Percentiles rank a stretch among this genome's conserved stretches.
Evolutionary conservation across 2,113 vertebrate species (phyloP).

Genomic region (Hyperopisus bebe): DNA sequence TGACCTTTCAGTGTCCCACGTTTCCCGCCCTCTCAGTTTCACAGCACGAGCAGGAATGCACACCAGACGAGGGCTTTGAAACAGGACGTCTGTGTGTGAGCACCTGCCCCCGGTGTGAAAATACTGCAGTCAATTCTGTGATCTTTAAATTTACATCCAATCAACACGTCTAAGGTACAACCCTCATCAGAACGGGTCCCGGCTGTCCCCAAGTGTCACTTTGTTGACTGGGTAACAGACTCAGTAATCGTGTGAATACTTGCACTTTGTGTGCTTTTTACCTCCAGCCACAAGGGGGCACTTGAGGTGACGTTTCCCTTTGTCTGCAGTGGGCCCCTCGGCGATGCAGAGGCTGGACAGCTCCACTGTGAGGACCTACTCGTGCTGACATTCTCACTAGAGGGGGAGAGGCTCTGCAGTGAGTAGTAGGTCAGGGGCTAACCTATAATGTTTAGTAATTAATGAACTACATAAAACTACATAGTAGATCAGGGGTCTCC

Average conservation of each 20-base stretch:
- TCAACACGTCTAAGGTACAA: neutral
- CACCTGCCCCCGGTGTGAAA: constrained; percentile 14
- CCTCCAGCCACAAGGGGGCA: neutral
- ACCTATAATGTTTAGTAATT: neutral
- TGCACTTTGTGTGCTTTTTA: constrained; percentile 6
- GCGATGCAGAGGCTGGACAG: constrained; percentile 95
- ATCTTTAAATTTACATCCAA: constrained; percentile 14
- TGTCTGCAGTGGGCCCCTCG: constrained; percentile 79
- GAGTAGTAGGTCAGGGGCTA: constrained; percentile 46
- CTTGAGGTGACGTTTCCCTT: constrained; percentile 30
- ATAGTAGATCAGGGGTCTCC: neutral
- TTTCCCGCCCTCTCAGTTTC: neutral
- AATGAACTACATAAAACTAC: neutral
- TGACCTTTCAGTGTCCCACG: neutral
- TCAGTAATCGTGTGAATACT: neutral
- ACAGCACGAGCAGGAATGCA: neutral
- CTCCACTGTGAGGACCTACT: constrained; percentile 98
- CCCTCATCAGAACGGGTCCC: neutral
- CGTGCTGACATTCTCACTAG: constrained; percentile 89
- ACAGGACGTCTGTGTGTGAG: neutral
- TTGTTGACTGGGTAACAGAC: neutral
- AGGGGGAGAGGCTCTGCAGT: constrained; percentile 63
- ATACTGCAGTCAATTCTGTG: neutral
- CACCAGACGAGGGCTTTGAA: neutral
- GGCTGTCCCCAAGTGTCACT: neutral